Percentiles rank a stretch among this genome's conserved stretches.
These are phyloP conservation scores for Heliconius erato DNA, from an alignment of 2,888 invertebrate species.

Conservation along the genomic window DNA sequence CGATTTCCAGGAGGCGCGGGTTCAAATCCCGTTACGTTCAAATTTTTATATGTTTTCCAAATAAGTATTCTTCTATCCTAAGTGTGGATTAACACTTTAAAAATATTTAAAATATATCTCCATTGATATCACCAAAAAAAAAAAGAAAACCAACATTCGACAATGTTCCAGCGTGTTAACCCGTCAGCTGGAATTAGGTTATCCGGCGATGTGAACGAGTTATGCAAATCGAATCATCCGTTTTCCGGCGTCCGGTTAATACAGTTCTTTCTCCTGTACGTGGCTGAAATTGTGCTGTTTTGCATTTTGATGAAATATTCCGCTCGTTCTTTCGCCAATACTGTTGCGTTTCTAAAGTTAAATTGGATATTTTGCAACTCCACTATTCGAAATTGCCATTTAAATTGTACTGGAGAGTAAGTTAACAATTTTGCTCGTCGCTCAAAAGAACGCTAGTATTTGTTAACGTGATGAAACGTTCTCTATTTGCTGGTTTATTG, in stretches of 20 bases:
- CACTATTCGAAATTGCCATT: constrained; percentile 34
- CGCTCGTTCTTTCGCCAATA: constrained; percentile 51
- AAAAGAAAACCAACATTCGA: constrained; percentile 41
- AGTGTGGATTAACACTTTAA: too few species aligned
- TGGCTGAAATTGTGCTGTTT: constrained; percentile 74
- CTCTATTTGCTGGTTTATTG: neutral
- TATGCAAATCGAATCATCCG: constrained; percentile 83
- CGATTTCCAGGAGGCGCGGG: too few species aligned
- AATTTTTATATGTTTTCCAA: too few species aligned
- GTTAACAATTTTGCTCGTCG: constrained; percentile 20
- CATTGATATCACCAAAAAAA: too few species aligned
- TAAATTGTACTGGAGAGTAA: constrained; percentile 20
- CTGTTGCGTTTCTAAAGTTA: constrained; percentile 49
- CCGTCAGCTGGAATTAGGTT: constrained; percentile 77
- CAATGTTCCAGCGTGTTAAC: constrained; percentile 63
- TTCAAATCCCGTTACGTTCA: too few species aligned
- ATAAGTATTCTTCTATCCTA: too few species aligned
- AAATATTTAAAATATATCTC: too few species aligned
- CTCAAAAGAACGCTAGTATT: constrained; percentile 14
- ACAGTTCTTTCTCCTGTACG: constrained; percentile 75
- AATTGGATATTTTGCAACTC: constrained; percentile 41
- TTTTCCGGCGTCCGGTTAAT: constrained; percentile 81
- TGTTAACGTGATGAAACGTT: constrained; percentile 11
- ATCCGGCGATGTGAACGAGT: constrained; percentile 77
- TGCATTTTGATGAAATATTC: constrained; percentile 83